Evolutionary conservation across 2,113 vertebrate genomes (phyloP).

Genomic region (Bambusicola thoracicus): DNA sequence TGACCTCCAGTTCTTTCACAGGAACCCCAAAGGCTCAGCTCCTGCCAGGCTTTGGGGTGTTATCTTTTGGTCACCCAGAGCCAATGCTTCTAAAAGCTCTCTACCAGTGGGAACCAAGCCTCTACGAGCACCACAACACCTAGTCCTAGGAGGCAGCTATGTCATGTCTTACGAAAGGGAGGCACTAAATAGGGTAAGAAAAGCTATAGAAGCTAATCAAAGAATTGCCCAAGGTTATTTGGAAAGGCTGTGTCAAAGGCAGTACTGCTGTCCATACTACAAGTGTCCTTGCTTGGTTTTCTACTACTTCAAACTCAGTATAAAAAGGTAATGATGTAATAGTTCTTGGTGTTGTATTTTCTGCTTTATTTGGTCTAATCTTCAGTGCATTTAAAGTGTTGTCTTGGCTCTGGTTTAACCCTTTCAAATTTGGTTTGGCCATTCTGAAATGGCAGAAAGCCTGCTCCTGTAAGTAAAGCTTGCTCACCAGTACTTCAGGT

Average conservation of each 20-base stretch:
- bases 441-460: background rate
- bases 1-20: background rate
- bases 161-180: background rate
- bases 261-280: background rate
- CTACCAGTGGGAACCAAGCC: background rate
- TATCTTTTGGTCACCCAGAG: background rate
- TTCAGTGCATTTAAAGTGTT: background rate
- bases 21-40: background rate
- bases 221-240: background rate
- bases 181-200: background rate
- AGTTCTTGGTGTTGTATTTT: background rate
- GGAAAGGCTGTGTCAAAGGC: background rate
- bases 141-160: background rate
- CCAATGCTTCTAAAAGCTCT: background rate
- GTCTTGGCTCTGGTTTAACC: background rate
- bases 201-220: background rate
- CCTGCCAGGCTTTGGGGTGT: background rate
- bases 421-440: background rate
- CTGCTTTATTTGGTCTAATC: background rate
- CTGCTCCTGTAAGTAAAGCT: background rate
- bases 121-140: background rate
- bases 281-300: background rate
- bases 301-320: background rate
- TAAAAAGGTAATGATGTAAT: fast-evolving
- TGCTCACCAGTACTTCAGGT: background rate